These are phyloP conservation scores for Natator depressus DNA, from an alignment of 2,113 vertebrate species.

Conservation along the genomic window DNA sequence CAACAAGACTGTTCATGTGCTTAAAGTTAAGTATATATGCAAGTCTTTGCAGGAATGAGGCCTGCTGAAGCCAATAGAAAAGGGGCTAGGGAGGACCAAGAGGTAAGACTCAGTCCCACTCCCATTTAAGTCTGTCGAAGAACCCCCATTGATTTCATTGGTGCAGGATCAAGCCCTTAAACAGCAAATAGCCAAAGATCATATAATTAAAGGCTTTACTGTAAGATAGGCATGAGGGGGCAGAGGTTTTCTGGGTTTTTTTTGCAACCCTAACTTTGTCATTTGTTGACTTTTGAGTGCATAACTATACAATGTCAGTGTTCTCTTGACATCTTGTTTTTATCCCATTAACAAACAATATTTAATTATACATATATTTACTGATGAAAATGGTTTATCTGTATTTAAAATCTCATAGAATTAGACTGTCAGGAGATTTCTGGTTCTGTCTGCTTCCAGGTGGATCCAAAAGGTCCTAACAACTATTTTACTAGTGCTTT, in stretches of 20 bases:
- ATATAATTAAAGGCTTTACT: neutral
- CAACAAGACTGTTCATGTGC: neutral
- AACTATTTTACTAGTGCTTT: neutral
- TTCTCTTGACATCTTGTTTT: neutral
- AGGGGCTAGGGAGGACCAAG: neutral
- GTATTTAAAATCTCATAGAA: neutral
- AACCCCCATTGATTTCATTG: neutral
- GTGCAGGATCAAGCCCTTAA: neutral
- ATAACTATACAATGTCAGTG: neutral
- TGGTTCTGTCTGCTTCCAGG: neutral
- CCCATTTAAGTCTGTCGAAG: too few relatives aligned
- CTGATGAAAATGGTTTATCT: neutral
- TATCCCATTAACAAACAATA: neutral
- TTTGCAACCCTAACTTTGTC: neutral
- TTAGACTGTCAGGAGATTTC: neutral
- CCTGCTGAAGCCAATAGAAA: neutral
- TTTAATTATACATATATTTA: neutral
- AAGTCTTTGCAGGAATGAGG: fast-evolving
- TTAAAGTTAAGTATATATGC: neutral
- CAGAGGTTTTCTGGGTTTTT: neutral
- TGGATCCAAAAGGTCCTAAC: neutral
- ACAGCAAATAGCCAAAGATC: neutral
- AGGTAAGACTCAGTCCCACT: neutral
- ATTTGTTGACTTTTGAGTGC: neutral
- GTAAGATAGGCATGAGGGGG: neutral